Conservation (phyloP, 1,140 invertebrate species). For the Halyomorpha halys region DNA sequence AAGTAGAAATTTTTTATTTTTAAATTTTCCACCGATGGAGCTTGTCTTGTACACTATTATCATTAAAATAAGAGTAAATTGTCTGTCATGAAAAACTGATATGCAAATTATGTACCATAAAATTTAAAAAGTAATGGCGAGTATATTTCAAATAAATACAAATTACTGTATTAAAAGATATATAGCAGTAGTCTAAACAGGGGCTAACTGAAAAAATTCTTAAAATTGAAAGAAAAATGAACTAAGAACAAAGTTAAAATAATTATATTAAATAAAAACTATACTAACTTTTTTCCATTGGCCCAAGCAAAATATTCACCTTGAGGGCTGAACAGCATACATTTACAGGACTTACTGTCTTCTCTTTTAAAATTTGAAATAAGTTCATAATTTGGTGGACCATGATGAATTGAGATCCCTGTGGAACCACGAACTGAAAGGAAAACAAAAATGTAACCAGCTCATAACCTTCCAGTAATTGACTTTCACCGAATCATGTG, state of each 20-base stretch:
- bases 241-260: neutral
- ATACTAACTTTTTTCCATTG: slow-evolving; percentile 42
- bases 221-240: no score
- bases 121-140: no score
- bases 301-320: slow-evolving; percentile 55
- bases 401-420: slow-evolving; percentile 41
- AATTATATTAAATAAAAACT: slow-evolving; percentile 18
- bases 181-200: no score
- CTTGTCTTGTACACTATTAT: no score
- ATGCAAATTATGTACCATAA: no score
- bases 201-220: no score
- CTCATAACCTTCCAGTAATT: slow-evolving; percentile 10
- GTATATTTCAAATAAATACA: no score
- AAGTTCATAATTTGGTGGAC: slow-evolving; percentile 44
- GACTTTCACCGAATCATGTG: neutral
- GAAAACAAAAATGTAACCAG: slow-evolving; percentile 23
- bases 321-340: slow-evolving; percentile 53
- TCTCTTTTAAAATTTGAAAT: slow-evolving; percentile 48
- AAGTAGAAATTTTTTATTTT: no score
- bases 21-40: no score
- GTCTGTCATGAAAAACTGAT: no score
- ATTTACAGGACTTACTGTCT: slow-evolving; percentile 50
- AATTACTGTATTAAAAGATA: no score
- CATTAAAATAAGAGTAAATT: no score
- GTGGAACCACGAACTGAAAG: slow-evolving; percentile 43